Evolutionary conservation across 1,140 invertebrate genomes (phyloP), one percentile per base, ranked within the genome.

Genomic region (Listronotus bonariensis): DNA sequence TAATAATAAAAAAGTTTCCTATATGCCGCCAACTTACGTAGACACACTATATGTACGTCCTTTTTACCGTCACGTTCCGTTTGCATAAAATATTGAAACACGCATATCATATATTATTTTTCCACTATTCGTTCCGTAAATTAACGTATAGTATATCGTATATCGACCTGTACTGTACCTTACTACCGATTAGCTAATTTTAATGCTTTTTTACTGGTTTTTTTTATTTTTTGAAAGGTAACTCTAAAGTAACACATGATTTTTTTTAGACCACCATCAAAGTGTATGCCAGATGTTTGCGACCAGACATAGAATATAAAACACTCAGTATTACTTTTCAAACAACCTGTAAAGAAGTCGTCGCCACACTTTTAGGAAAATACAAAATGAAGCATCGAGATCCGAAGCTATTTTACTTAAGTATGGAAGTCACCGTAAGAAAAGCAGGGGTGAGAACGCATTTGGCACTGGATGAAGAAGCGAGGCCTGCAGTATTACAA

Each of bases 281-380:
- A 81, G 91, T 96, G 42, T 95, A 92, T 78, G 92, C 93, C 0
- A 89, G 88, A 69, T 93, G 92, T 74, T 82, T 96, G 59, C 86
- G 93, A 38, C 87, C 92, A 0, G 93, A 96, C 80, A 95, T 96
- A 75, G 92, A 96, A 76, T 96, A 96, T 84, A 96, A 96, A 80
- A 96, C 94, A 0, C 79, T 96, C 48, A 88, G 90, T 54, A 92
- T 96, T 51, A 91, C 89, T 5, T 91, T 89, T 79, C 87, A 92
- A 68, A 95, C 92, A 8, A 89, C 91, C 0, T 92, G 92, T 72
- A 87, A 89, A 72, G 91, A 95, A 81, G 88, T 96, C 40, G 91
- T 96, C 2, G 80, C 85, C 52, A 89, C 90, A 45, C 80, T 96
- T n/a, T 82, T 96, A 54, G 87, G 90, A 74, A 95, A 95, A 83